Base-by-base conservation (phyloP, 2,888 invertebrate genomes). In the Cheilosia impressa region DNA sequence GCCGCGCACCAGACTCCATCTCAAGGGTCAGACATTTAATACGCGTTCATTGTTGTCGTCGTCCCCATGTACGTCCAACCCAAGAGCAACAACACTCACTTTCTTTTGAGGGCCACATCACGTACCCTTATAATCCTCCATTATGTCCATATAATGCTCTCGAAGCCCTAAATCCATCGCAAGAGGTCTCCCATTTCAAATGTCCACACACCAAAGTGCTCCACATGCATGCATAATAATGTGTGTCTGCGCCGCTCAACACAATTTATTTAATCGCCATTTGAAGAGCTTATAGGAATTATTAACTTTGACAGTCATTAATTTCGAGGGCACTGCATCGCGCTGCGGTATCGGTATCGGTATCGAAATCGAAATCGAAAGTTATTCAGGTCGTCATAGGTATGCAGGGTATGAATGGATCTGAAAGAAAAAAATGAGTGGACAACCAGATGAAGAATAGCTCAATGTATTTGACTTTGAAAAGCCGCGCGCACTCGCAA, bases 211-310 rank as follows among this genome's bases (percentile, higher is more conserved):
- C 53, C 52, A 41, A 24, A 60, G 7, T 72, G 79, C 75, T 79
- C 83, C 73, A 75, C 50, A 83, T 83, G 82, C 77, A 83, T 77
- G 69, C 41, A 57, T 65, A 43, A 65, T 68, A 55, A 47, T 22
- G 22, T 22, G 6, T 27, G 15, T 13, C 22, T 60, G 63, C 57
- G 17, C 68, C 62, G 24, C 68, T 80, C 45, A 52, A 43, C 75
- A 73, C 62, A 69, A 79, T 84, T 84, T 79, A 79, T 71, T 69
- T 84, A 80, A 84, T 84, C 69, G 80, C 58, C 65, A 41, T 80
- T 71, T 80, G 69, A 80, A 84, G 84, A 75, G 80, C 75, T 80
- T 62, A 31, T 31, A 75, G 75, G 75, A 80, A 75, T 84, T 80
- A 84, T 80, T 80, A 65, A 71, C 80, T 75, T 84, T 53, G 75